Evolutionary conservation across 2,888 invertebrate genomes (phyloP).

Genomic region (Eupelmus urozonus): DNA sequence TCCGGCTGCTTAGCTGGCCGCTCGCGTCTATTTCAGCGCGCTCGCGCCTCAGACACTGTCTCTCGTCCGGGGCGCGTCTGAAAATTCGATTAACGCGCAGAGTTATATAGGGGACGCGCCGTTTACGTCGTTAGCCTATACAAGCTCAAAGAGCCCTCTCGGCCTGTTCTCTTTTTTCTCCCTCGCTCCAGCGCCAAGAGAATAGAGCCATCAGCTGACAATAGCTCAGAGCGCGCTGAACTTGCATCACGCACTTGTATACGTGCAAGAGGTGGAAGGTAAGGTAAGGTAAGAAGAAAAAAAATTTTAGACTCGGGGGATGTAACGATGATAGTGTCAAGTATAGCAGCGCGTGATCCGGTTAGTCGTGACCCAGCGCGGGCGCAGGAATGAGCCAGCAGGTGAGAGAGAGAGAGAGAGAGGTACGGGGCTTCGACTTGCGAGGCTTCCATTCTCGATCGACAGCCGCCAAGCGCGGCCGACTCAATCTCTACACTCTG

Average conservation of each 20-base stretch:
- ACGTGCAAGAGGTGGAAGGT: background rate
- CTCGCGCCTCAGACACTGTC: background rate
- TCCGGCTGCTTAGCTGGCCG: too few species aligned
- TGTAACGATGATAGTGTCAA: constrained; percentile 3
- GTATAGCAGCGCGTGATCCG: constrained; percentile 38
- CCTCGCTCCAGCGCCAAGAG: too few species aligned
- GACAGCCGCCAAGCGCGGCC: background rate
- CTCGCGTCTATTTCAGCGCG: background rate
- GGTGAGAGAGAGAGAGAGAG: background rate
- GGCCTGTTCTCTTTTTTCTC: too few species aligned
- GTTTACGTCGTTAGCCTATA: too few species aligned
- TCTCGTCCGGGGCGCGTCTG: background rate
- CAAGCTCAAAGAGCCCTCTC: too few species aligned
- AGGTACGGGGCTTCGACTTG: constrained; percentile 58
- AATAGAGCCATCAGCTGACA: too few species aligned
- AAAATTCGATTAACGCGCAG: background rate
- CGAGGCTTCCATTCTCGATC: constrained; percentile 71
- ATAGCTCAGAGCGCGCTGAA: background rate
- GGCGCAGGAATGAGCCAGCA: background rate
- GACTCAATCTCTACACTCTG: constrained; percentile 67
- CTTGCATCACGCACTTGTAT: background rate
- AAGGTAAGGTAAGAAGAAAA: background rate
- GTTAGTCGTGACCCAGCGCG: constrained; percentile 42
- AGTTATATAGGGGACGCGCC: background rate
- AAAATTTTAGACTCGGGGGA: background rate